Evolutionary conservation across 1,140 invertebrate genomes (phyloP).

Genomic region (Acromyrmex charruanus): DNA sequence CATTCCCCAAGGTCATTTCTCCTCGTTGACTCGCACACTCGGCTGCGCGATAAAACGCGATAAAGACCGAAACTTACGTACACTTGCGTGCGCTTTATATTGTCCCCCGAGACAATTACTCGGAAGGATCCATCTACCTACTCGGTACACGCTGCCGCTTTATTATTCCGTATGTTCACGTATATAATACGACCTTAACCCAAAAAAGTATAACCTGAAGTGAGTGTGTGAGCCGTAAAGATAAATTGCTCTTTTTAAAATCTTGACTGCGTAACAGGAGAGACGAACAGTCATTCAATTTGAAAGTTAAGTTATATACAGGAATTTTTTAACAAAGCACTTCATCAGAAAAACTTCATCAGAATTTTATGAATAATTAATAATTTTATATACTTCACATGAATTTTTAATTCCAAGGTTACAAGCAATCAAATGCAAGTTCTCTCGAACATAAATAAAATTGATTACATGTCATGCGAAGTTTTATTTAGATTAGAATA

Average conservation of each 20-base stretch:
- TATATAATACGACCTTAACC: background rate
- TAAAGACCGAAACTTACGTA: slow-evolving; percentile 48
- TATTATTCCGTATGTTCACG: slow-evolving; percentile 29
- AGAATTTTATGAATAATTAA: slow-evolving; percentile 13
- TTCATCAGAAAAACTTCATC: background rate
- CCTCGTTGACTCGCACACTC: slow-evolving; percentile 47
- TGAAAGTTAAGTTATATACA: background rate
- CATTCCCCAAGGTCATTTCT: slow-evolving; percentile 15
- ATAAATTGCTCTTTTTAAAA: slow-evolving; percentile 15
- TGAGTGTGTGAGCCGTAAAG: background rate
- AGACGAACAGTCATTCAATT: background rate
- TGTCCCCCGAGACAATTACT: slow-evolving; percentile 32
- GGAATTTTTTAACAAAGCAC: background rate
- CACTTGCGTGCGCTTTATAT: slow-evolving; percentile 5
- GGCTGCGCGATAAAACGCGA: slow-evolving; percentile 39
- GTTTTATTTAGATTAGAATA: background rate
- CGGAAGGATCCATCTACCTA: slow-evolving; percentile 17
- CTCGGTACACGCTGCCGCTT: slow-evolving; percentile 29
- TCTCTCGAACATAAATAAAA: background rate
- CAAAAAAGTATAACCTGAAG: background rate
- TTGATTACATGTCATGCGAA: background rate
- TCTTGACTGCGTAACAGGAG: background rate
- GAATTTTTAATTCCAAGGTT: background rate
- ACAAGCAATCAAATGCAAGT: background rate
- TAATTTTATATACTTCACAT: background rate